Evolutionary conservation across 2,797 vertebrate genomes (phyloP).

Genomic region (Ctenopoma multispine): DNA sequence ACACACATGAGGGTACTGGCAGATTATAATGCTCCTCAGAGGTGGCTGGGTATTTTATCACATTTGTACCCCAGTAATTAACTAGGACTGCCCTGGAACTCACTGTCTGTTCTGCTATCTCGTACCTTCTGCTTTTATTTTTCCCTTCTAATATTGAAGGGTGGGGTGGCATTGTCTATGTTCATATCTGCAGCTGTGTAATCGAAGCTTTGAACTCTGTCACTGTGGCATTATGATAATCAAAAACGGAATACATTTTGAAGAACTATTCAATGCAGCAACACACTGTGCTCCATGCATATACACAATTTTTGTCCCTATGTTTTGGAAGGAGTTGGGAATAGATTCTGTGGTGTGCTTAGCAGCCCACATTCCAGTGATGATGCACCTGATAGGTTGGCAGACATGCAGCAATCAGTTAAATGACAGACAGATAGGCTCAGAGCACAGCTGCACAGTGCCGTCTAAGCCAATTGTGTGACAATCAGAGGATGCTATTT

Average conservation of each 20-base stretch:
- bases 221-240: slow-evolving; percentile 72
- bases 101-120: slow-evolving; percentile 49
- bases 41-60: slow-evolving; percentile 75
- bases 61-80: slow-evolving; percentile 78
- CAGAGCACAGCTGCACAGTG: slow-evolving; percentile 85
- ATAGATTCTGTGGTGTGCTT: slow-evolving; percentile 52
- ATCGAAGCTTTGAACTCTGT: slow-evolving; percentile 73
- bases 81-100: slow-evolving; percentile 73
- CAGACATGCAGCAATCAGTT: slow-evolving; percentile 83
- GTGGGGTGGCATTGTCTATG: slow-evolving; percentile 46
- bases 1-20: slow-evolving; percentile 76
- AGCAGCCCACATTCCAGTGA: slow-evolving; percentile 59
- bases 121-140: slow-evolving; percentile 39
- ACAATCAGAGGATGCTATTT: slow-evolving; percentile 88
- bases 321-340: slow-evolving; percentile 56
- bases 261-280: slow-evolving; percentile 56
- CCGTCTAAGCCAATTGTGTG: slow-evolving; percentile 85
- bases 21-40: slow-evolving; percentile 70
- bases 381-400: slow-evolving; percentile 85
- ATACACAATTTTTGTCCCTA: slow-evolving; percentile 55
- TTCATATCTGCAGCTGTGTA: slow-evolving; percentile 73
- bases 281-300: slow-evolving; percentile 39
- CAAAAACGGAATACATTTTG: slow-evolving; percentile 70
- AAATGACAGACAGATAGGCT: slow-evolving; percentile 86
- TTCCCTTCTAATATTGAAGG: slow-evolving; percentile 38